Percentiles rank a stretch among this genome's conserved stretches.
These are phyloP conservation scores for Tiliacea aurago DNA, from an alignment of 2,888 invertebrate genomes.

Conservation along the genomic window DNA sequence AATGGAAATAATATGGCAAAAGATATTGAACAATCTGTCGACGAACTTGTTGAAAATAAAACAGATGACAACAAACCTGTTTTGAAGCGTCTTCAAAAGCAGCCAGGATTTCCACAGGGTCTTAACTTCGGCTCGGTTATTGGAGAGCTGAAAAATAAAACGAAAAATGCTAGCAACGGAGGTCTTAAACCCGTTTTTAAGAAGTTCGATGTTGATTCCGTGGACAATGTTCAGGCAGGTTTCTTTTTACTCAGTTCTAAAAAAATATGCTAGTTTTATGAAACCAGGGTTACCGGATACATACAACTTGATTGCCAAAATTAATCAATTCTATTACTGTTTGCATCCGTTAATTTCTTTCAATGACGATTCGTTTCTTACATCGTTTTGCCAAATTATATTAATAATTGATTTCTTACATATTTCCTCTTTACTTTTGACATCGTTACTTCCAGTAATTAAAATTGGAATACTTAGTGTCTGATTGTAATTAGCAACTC, in stretches of 20 bases:
- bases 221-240: constrained; percentile 83
- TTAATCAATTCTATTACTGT: constrained; percentile 53
- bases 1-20: constrained; percentile 62
- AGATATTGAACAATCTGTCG: constrained; percentile 48
- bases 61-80: constrained; percentile 73
- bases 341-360: constrained; percentile 51
- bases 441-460: constrained; percentile 3
- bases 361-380: constrained; percentile 29
- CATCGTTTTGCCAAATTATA: constrained; percentile 19
- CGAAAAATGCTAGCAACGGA: constrained; percentile 80
- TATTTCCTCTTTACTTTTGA: constrained; percentile 28
- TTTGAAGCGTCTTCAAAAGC: constrained; percentile 81
- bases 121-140: constrained; percentile 87
- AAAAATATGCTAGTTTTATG: constrained; percentile 30
- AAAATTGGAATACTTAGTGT: neutral
- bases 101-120: constrained; percentile 80
- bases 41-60: constrained; percentile 55
- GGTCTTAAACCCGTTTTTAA: constrained; percentile 86
- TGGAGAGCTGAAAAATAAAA: constrained; percentile 86
- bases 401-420: constrained; percentile 28
- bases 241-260: constrained; percentile 35
- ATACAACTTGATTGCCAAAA: constrained; percentile 55
- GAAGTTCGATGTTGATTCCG: constrained; percentile 82
- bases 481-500: neutral
- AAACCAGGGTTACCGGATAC: constrained; percentile 53